Conservation (phyloP, 1,140 invertebrate species). For the Mactra quadrangularis region DNA sequence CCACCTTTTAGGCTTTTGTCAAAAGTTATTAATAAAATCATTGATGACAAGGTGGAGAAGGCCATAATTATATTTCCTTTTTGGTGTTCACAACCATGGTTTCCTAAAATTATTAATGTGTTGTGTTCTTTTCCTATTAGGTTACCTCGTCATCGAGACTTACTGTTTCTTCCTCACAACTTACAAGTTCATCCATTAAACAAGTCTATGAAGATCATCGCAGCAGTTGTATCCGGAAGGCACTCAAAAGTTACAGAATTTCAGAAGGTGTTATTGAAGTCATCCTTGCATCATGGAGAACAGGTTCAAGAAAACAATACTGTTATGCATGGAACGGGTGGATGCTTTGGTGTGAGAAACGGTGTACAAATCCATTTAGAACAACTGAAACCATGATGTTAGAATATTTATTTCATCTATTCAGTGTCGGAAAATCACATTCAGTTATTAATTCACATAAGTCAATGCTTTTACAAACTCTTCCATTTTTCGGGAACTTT, state of each 20-base stretch:
- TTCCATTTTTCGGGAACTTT: slow-evolving; percentile 31
- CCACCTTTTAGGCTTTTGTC: slow-evolving; percentile 60
- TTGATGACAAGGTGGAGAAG: slow-evolving; percentile 47
- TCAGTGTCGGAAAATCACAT: slow-evolving; percentile 26
- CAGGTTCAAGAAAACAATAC: too few species aligned
- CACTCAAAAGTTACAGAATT: too few species aligned
- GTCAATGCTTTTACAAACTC: slow-evolving; percentile 39
- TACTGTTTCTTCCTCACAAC: slow-evolving; percentile 33
- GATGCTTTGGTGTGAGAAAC: too few species aligned
- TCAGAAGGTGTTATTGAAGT: too few species aligned
- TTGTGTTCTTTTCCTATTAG: slow-evolving; percentile 44
- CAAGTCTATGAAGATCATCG: too few species aligned
- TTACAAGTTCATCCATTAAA: too few species aligned
- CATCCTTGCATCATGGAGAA: too few species aligned
- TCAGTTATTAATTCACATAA: slow-evolving; percentile 55
- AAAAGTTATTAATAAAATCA: slow-evolving; percentile 54
- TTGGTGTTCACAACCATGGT: slow-evolving; percentile 61
- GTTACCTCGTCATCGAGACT: slow-evolving; percentile 40
- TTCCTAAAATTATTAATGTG: slow-evolving; percentile 27
- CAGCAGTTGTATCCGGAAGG: too few species aligned
- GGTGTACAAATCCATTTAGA: too few species aligned
- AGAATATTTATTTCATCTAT: slow-evolving; percentile 49
- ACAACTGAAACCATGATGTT: too few species aligned
- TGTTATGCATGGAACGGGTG: too few species aligned
- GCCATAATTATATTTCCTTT: slow-evolving; percentile 50